Evolutionary conservation across 1,140 invertebrate genomes (phyloP).

Genomic region (Cecropterus lyciades): DNA sequence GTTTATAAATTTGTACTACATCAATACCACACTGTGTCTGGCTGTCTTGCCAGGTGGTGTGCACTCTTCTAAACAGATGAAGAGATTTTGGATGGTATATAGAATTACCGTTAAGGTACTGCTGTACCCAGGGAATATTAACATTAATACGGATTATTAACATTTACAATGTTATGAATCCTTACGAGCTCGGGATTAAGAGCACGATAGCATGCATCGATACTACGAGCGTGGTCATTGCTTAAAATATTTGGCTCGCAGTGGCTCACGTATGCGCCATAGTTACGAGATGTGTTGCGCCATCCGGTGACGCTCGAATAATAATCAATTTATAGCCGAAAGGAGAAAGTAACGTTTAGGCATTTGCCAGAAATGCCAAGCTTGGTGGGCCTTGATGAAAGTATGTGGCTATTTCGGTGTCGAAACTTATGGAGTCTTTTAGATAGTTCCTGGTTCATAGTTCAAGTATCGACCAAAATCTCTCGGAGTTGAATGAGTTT

Average conservation of each 20-base stretch:
- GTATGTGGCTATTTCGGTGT: not conserved
- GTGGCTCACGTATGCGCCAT: constrained; percentile 12
- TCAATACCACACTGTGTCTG: no score
- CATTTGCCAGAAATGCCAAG: constrained; percentile 28
- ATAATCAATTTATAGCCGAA: constrained; percentile 43
- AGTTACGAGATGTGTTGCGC: constrained; percentile 30
- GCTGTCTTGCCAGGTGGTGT: no score
- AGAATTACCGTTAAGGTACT: no score
- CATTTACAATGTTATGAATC: no score
- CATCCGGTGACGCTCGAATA: constrained; percentile 38
- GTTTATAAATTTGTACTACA: no score
- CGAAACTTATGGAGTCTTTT: not conserved
- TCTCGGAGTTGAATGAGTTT: not conserved
- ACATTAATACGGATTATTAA: no score
- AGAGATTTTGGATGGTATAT: no score
- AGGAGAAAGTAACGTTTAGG: constrained; percentile 26
- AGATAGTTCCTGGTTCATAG: not conserved
- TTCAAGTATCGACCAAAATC: not conserved
- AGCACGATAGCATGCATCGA: not conserved
- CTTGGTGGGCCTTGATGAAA: constrained; percentile 9
- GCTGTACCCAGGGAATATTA: no score
- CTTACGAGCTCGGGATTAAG: not conserved
- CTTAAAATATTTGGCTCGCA: constrained; percentile 5
- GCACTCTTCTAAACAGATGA: no score
- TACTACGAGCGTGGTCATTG: not conserved